These are phyloP conservation scores for Heliconius eleuchia DNA, from an alignment of 1,140 invertebrate genomes.

Conservation along the genomic window DNA sequence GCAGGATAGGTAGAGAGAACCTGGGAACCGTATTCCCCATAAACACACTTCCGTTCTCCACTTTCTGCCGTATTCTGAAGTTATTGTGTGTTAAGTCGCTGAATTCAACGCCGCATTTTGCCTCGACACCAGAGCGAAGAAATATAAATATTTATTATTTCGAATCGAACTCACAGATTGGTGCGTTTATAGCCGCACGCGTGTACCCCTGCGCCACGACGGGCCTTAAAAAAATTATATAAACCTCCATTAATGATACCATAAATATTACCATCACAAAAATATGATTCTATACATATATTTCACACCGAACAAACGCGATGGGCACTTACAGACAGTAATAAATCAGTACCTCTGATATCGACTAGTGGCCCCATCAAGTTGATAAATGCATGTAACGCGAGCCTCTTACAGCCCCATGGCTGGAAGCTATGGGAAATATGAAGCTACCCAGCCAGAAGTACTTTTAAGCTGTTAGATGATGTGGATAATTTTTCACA, in stretches of 20 bases:
- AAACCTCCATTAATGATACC: background rate
- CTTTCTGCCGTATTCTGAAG: too few species aligned
- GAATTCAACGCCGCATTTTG: too few species aligned
- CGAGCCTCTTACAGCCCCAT: constrained; percentile 56
- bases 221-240: background rate
- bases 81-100: too few species aligned
- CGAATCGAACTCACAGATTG: too few species aligned
- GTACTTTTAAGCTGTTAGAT: constrained; percentile 59
- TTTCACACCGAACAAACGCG: constrained; percentile 34
- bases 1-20: too few species aligned
- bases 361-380: constrained; percentile 57
- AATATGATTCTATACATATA: constrained; percentile 21
- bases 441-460: constrained; percentile 47
- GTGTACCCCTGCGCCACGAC: too few species aligned
- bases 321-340: constrained; percentile 54
- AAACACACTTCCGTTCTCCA: too few species aligned
- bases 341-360: constrained; percentile 64
- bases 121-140: too few species aligned
- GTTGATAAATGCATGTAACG: constrained; percentile 67
- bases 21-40: too few species aligned
- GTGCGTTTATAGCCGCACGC: too few species aligned
- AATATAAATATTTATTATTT: too few species aligned
- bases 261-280: constrained; percentile 26
- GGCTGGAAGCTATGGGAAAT: constrained; percentile 42
- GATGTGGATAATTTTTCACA: constrained; percentile 70